Evolutionary conservation across 2,113 vertebrate genomes (phyloP).

Genomic region (Chaenocephalus aceratus): DNA sequence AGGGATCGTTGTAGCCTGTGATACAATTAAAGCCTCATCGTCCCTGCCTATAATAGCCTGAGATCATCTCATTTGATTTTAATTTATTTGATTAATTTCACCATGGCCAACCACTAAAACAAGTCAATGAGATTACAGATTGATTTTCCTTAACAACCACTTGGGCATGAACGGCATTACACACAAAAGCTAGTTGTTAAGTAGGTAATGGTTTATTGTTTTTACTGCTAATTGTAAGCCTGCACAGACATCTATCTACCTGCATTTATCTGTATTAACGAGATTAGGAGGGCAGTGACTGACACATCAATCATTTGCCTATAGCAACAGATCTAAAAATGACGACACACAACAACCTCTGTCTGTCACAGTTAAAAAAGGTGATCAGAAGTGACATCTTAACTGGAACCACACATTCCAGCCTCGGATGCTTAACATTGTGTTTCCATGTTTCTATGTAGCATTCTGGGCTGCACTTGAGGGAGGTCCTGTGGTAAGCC

Average conservation of each 20-base stretch:
- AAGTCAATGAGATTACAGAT: slow-evolving; percentile 23
- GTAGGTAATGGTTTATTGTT: slow-evolving; percentile 2
- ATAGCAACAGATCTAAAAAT: slow-evolving; percentile 23
- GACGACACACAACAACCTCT: slow-evolving; percentile 30
- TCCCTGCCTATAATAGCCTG: slow-evolving; percentile 5
- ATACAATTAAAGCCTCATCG: slow-evolving; percentile 8
- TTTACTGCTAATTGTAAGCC: not conserved
- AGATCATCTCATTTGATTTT: slow-evolving; percentile 35
- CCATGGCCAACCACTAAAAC: slow-evolving; percentile 10
- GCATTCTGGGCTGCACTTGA: slow-evolving; percentile 48
- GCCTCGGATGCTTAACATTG: slow-evolving; percentile 6
- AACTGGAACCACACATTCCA: slow-evolving; percentile 60
- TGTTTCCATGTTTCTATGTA: slow-evolving; percentile 53
- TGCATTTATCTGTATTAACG: not conserved
- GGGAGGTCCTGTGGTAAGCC: slow-evolving; percentile 35
- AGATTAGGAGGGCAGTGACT: slow-evolving; percentile 10
- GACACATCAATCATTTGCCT: slow-evolving; percentile 31
- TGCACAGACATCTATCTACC: not conserved
- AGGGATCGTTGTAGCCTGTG: not conserved
- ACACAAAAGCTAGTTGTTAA: slow-evolving; percentile 21
- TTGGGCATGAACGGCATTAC: slow-evolving; percentile 32
- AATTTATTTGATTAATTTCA: slow-evolving; percentile 28
- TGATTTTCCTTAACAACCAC: slow-evolving; percentile 10
- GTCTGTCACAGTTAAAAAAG: slow-evolving; percentile 44
- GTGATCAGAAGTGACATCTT: slow-evolving; percentile 53